A percentile compares a stretch with the other conserved stretches of the same genome.
Evolutionary conservation across 1,140 invertebrate species (phyloP).

Genomic region (Formica selysi): DNA sequence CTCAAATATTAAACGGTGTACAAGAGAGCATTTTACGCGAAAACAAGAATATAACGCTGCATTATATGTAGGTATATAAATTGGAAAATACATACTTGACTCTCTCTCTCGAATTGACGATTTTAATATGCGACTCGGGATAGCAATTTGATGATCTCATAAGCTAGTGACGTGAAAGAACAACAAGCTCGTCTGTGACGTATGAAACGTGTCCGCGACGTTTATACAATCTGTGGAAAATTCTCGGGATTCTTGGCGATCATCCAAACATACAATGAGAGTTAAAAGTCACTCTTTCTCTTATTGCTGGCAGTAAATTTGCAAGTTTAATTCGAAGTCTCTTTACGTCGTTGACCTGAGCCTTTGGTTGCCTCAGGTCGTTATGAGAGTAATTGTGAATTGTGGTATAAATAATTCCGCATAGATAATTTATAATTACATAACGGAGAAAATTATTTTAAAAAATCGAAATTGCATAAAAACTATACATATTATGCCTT

Average conservation of each 20-base stretch:
- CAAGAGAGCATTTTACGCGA: background rate
- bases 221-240: constrained; percentile 65
- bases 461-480: background rate
- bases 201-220: constrained; percentile 59
- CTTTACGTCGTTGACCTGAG: constrained; percentile 24
- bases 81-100: background rate
- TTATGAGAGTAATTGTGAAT: constrained; percentile 18
- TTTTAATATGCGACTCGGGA: constrained; percentile 23
- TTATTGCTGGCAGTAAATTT: constrained; percentile 58
- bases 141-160: constrained; percentile 31
- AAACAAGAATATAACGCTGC: background rate
- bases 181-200: constrained; percentile 49
- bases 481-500: background rate
- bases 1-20: background rate
- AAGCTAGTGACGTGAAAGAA: constrained; percentile 52
- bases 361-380: constrained; percentile 20
- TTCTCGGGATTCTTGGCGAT: constrained; percentile 71
- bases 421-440: background rate
- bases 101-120: background rate
- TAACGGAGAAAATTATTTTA: background rate
- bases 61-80: constrained; percentile 16
- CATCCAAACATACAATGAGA: constrained; percentile 67
- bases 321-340: constrained; percentile 57
- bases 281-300: constrained; percentile 67
- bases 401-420: background rate